phyloP scores from a whole-genome alignment of 1,140 invertebrate species.

The Scaptomyza hsui region DNA sequence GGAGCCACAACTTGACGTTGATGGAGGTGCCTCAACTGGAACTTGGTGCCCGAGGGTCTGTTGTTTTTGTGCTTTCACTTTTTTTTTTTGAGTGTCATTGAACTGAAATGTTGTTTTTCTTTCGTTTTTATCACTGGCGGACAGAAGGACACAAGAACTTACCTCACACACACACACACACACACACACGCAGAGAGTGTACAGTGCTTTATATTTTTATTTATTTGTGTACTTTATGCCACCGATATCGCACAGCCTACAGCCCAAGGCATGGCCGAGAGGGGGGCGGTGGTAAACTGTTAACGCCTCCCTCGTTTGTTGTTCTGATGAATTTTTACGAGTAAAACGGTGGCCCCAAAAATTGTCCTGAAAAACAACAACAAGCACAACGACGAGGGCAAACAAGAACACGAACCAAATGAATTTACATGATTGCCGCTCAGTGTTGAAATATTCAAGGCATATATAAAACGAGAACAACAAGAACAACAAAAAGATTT shows the following conservation, averaged over 20 bases:
- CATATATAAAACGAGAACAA: slow-evolving; percentile 3
- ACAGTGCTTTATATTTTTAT: slow-evolving; percentile 66
- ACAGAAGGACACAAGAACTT: slow-evolving; percentile 27
- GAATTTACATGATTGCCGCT: slow-evolving; percentile 48
- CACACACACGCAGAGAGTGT: not conserved
- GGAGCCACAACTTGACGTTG: slow-evolving; percentile 64
- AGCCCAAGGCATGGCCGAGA: slow-evolving; percentile 38
- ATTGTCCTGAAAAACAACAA: slow-evolving; percentile 21
- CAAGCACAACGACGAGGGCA: not conserved
- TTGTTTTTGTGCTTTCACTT: slow-evolving; percentile 31
- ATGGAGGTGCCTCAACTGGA: slow-evolving; percentile 57
- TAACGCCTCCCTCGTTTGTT: slow-evolving; percentile 51
- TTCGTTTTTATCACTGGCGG: slow-evolving; percentile 12
- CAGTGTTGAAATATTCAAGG: slow-evolving; percentile 43
- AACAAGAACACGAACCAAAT: not conserved
- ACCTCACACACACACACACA: not conserved
- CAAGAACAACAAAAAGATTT: too few relatives aligned
- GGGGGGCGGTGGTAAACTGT: slow-evolving; percentile 51
- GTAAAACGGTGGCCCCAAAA: slow-evolving; percentile 13
- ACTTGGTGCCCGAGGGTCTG: slow-evolving; percentile 53
- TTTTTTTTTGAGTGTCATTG: slow-evolving; percentile 74
- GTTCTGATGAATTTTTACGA: slow-evolving; percentile 64
- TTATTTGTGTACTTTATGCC: slow-evolving; percentile 76
- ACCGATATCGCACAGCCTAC: slow-evolving; percentile 52
- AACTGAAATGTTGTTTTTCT: slow-evolving; percentile 73